Evolutionary conservation across 1,140 invertebrate genomes (phyloP), one percentile per base, ranked within the genome.

Genomic region (Dendroctonus valens): DNA sequence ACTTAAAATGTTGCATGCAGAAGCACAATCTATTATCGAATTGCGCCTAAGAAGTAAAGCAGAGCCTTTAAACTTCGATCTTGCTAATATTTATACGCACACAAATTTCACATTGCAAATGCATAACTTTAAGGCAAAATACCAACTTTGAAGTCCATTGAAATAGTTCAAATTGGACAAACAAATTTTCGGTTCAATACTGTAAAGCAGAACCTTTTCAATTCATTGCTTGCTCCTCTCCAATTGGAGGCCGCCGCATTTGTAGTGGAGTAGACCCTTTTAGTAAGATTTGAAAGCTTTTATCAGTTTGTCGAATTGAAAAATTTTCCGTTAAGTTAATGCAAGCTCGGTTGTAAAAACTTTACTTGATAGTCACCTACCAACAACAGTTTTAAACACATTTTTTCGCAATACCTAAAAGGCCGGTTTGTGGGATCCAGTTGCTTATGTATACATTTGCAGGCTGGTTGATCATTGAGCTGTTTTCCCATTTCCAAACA

Each of bases 401-500:
- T 12, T 65, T 12, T 65, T 26, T 26, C 15, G 50, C 59, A 70
- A 68, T 78, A 83, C 82, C 78, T 58, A 83, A 64, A 40, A 84
- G 59, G 69, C 79, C 78, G 37, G 78, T 72, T 68, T 85, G 83
- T 3, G 84, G 82, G 1, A 84, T 59, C 83, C 83, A 85, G 50
- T 84, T 80, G 5, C 59, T 70, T 15, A 81, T 74, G 40, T 72
- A 76, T 7, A 86, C 79, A 70, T 85, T 85, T 11, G 78, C 66
- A 1, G 79, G 74, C 51, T 76, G 68, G 40, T 71, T 73, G 6
- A 70, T 70, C 38, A 82, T 55, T 9, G 62, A 59, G 15, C 77
- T 74, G 9, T 68, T 9, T 15, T 83, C 81, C 69, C 81, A 83
- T 73, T 85, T 85, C 81, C 82, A 85, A n/a, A 86, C 68, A 4